Base-by-base conservation (phyloP, 2,888 invertebrate genomes). In the Ormyrus labotus region DNA sequence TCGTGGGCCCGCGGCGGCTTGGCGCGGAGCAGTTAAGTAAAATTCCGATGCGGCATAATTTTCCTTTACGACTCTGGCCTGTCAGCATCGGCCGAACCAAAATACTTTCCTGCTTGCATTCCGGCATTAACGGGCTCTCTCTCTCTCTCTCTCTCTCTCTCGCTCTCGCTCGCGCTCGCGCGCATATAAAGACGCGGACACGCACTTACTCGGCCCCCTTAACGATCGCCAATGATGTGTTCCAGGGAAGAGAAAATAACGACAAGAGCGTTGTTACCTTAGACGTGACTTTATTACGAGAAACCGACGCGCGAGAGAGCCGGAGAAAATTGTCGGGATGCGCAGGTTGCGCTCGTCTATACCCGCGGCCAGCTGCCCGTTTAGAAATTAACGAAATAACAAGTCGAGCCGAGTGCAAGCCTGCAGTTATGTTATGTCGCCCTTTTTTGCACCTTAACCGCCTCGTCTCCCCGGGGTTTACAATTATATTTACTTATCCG, bases 221-320 rank as follows among this genome's bases (percentile, higher is more conserved):
- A 78, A 74, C 78, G 74, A 81, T 78, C 81, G 81, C 57, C 74
- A 74, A 78, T 73, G 74, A 78, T 78, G 78, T 61, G 74, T 81
- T 74, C 69, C 73, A 48, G 57, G 60, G 61, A 69, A 78, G 61
- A 73, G 72, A 68, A 73, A 81, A 71, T 76, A 80, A 80, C 60
- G 76, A 75, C 61, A 68, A 67, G 67, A 47, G 19, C 51, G 63
- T 77, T 81, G 76, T 72, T 73, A 72, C 57, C 69, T 69, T 76
- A 76, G 69, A 76, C 69, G 76, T 70, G 77, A 77, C 70, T 77
- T 77, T 70, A 70, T 77, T 81, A 78, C 65, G 61, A 70, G 75
- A 78, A 74, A 70, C 68, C 68, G 63, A 51, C 68, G 67, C 47
- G 34, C 51, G 13, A 34, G 19, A 19, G 19, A 19, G 19, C 19